A percentile compares a stretch with the other conserved stretches of the same genome.
These are phyloP conservation scores for Aporophyla nigra DNA, from an alignment of 2,888 invertebrate genomes.

Conservation along the genomic window DNA sequence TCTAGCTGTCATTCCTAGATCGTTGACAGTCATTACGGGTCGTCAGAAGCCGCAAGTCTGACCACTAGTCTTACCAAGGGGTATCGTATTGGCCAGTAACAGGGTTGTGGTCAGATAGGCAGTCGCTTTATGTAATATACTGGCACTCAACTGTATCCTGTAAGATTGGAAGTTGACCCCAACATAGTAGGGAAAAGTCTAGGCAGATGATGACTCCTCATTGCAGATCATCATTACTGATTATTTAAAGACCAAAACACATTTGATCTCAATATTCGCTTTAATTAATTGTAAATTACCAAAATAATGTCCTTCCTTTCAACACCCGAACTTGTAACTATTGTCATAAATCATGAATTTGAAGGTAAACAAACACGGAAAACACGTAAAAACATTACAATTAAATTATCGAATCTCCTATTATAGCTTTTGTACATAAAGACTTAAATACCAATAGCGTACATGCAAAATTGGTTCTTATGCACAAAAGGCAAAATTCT, in stretches of 20 bases:
- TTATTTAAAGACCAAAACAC: neutral
- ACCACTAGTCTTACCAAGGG: too few relatives aligned
- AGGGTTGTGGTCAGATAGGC: too few relatives aligned
- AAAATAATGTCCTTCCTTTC: neutral
- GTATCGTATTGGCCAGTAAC: too few relatives aligned
- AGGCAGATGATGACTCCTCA: too few relatives aligned
- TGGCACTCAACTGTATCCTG: too few relatives aligned
- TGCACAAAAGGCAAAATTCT: neutral
- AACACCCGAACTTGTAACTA: neutral
- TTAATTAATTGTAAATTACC: neutral
- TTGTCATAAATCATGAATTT: neutral
- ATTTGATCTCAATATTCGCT: neutral
- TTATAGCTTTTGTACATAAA: neutral
- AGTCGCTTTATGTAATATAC: too few relatives aligned
- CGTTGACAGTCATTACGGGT: too few relatives aligned
- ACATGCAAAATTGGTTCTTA: neutral
- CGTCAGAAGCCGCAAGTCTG: too few relatives aligned
- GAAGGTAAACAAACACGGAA: conserved; percentile 13
- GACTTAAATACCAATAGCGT: neutral
- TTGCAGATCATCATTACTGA: neutral
- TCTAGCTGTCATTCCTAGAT: too few relatives aligned
- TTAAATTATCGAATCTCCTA: neutral
- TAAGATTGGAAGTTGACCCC: too few relatives aligned
- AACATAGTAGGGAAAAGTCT: too few relatives aligned
- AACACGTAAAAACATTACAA: neutral